These are phyloP conservation scores for Emydura subglobosa DNA, from an alignment of 2,113 vertebrate species.

Conservation along the genomic window DNA sequence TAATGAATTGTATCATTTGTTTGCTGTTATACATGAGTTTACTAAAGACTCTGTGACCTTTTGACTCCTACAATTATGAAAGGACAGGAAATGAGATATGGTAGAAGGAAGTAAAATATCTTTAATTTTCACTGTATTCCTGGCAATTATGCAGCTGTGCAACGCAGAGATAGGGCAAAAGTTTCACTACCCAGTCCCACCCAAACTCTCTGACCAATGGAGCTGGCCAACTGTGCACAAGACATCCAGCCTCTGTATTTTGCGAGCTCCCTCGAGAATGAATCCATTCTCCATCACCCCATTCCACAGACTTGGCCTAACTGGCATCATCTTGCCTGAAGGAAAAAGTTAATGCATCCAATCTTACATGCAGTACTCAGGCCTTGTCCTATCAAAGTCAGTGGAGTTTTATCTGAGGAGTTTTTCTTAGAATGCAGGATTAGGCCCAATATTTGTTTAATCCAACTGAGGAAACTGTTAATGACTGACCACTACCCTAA, in stretches of 20 bases:
- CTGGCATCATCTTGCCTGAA: no score
- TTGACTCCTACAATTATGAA: not conserved
- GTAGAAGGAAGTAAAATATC: not conserved
- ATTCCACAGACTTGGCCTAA: no score
- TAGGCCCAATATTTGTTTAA: not conserved
- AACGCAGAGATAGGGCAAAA: not conserved
- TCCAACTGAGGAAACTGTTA: not conserved
- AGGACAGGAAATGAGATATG: constrained; percentile 22
- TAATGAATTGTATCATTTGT: not conserved
- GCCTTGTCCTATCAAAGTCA: not conserved
- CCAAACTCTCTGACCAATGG: not conserved
- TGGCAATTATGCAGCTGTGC: not conserved
- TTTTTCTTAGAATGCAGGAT: not conserved
- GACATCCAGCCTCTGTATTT: not conserved
- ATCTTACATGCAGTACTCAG: not conserved
- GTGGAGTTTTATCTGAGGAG: not conserved
- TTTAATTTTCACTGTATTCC: not conserved
- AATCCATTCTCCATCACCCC: no score
- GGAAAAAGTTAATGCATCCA: not conserved
- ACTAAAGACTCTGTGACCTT: constrained; percentile 14
- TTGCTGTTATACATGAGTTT: not conserved
- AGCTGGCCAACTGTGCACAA: not conserved
- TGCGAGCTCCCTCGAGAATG: no score
- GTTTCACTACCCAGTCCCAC: no score
- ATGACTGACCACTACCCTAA: not conserved